Evolutionary conservation across 2,113 vertebrate species (phyloP).

Genomic region (Istiophorus platypterus): DNA sequence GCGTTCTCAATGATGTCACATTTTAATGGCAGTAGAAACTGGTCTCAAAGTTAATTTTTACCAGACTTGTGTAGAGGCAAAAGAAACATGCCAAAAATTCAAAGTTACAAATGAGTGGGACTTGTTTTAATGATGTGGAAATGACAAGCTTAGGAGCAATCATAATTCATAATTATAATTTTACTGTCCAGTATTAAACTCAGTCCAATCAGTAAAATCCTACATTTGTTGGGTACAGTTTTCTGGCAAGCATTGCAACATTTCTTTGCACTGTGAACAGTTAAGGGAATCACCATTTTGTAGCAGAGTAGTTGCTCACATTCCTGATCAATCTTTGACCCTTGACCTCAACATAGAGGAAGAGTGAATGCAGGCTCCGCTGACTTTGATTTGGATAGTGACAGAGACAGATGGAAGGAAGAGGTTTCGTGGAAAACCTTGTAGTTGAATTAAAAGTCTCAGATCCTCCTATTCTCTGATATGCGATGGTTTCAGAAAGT

Average conservation of each 20-base stretch:
- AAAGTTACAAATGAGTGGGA: neutral
- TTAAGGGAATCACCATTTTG: neutral
- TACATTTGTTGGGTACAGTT: no score
- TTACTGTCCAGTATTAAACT: neutral
- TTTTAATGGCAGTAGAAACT: neutral
- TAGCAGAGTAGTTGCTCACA: neutral
- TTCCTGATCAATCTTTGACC: neutral
- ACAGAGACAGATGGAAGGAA: neutral
- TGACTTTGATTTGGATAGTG: slow-evolving; percentile 4
- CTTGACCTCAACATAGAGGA: neutral
- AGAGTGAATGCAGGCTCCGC: neutral
- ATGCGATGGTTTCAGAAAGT: no score
- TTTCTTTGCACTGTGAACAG: neutral
- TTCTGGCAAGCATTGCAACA: neutral
- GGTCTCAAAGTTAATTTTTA: neutral
- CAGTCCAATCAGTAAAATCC: neutral
- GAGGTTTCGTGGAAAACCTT: neutral
- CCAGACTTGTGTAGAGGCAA: neutral
- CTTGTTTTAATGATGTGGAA: neutral
- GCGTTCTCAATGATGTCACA: neutral
- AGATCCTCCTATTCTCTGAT: neutral
- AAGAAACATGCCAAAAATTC: neutral
- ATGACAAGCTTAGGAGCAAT: neutral
- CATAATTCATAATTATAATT: neutral
- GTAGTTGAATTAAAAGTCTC: neutral